A percentile compares a stretch with the other conserved stretches of the same genome.
Evolutionary conservation across 2,113 vertebrate species (phyloP).

Genomic region (Ceyx cyanopectus): DNA sequence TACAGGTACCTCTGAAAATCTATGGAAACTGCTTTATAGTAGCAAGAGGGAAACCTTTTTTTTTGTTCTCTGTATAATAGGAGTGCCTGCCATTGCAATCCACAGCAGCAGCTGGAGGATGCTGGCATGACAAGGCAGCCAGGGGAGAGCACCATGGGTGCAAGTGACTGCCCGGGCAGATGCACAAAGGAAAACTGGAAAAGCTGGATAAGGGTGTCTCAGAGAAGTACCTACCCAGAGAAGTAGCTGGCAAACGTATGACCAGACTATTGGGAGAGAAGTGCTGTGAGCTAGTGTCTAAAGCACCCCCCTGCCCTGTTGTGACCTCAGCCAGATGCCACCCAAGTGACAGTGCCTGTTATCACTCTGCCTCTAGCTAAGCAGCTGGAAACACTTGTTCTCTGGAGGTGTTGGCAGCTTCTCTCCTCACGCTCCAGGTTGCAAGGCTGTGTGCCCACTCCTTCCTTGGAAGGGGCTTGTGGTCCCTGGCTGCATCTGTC

Average conservation of each 20-base stretch:
- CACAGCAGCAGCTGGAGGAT: neutral
- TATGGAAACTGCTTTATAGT: neutral
- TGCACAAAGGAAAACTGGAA: neutral
- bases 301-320: accelerated
- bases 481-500: neutral
- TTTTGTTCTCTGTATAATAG: neutral
- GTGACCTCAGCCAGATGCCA: neutral
- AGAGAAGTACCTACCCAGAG: neutral
- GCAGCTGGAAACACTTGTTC: neutral
- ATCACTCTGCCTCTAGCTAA: accelerated
- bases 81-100: neutral
- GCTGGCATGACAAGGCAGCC: neutral
- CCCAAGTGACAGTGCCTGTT: accelerated
- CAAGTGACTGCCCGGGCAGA: accelerated
- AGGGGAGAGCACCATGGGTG: neutral
- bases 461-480: neutral
- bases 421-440: neutral
- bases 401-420: neutral
- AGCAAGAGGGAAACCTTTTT: neutral
- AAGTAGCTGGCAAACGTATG: neutral
- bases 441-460: accelerated
- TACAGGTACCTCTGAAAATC: neutral
- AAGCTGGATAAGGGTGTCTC: neutral
- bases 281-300: neutral
- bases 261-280: accelerated